Percentiles rank a stretch among this genome's conserved stretches.
These are phyloP conservation scores for Protonemura montana DNA, from an alignment of 2,888 invertebrate genomes.

Conservation along the genomic window DNA sequence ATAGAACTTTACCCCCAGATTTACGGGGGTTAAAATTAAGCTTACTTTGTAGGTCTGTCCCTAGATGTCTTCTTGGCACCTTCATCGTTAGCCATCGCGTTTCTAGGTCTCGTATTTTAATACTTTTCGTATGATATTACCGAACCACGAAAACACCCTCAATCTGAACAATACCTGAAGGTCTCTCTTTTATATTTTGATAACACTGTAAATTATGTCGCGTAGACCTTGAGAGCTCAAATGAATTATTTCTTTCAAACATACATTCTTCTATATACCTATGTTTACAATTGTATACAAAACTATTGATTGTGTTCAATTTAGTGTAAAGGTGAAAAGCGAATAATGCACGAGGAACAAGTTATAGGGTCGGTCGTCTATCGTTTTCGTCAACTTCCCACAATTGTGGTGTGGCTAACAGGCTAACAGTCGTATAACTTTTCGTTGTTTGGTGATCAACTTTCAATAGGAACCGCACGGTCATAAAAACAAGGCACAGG, in stretches of 20 bases:
- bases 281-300: constrained; percentile 22
- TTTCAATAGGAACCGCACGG: constrained; percentile 36
- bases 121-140: neutral
- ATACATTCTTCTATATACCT: neutral
- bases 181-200: constrained; percentile 22
- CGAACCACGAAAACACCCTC: neutral
- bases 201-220: constrained; percentile 17
- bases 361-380: constrained; percentile 2
- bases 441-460: constrained; percentile 29
- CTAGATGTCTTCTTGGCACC: too few relatives aligned
- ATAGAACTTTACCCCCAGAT: too few relatives aligned
- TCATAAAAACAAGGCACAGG: constrained; percentile 28
- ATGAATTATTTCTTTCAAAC: constrained; percentile 14
- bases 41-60: too few relatives aligned
- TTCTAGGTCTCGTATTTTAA: neutral
- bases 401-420: constrained; percentile 24
- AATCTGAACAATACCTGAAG: neutral
- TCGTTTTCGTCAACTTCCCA: neutral
- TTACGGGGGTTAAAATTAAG: too few relatives aligned
- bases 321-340: constrained; percentile 26
- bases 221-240: constrained; percentile 1
- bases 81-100: neutral
- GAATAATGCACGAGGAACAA: neutral
- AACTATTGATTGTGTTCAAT: constrained; percentile 24
- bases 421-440: constrained; percentile 34